Evolutionary conservation across 2,888 invertebrate genomes (phyloP).

Genomic region (Galeruca laticollis): DNA sequence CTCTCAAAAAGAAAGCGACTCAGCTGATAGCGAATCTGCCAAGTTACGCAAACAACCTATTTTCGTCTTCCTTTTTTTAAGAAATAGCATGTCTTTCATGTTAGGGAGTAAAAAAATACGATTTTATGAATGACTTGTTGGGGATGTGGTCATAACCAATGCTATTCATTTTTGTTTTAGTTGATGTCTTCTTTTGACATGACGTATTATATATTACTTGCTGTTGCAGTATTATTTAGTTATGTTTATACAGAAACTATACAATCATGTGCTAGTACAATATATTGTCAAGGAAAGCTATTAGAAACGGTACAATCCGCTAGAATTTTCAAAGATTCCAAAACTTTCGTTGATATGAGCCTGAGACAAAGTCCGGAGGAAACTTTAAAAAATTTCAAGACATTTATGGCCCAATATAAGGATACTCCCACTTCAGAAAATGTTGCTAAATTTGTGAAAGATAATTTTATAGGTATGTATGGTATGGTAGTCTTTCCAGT

Average conservation of each 20-base stretch:
- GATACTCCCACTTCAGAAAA: slow-evolving; percentile 68
- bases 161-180: slow-evolving; percentile 14
- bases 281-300: slow-evolving; percentile 82
- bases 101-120: no score
- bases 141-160: no score
- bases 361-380: slow-evolving; percentile 66
- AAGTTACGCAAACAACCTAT: no score
- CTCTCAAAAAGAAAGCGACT: no score
- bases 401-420: slow-evolving; percentile 68
- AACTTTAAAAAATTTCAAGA: slow-evolving; percentile 71
- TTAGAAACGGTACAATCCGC: slow-evolving; percentile 80
- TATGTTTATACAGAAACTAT: slow-evolving; percentile 22
- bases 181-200: slow-evolving; percentile 25
- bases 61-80: no score
- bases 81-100: no score
- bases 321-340: slow-evolving; percentile 79
- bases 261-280: slow-evolving; percentile 69
- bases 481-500: no score
- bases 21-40: no score
- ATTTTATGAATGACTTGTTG: no score
- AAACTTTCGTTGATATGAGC: slow-evolving; percentile 80
- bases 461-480: slow-evolving; percentile 67
- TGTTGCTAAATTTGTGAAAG: slow-evolving; percentile 69
- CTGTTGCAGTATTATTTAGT: slow-evolving; percentile 26
- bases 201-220: slow-evolving; percentile 26